Evolutionary conservation across 2,113 vertebrate genomes (phyloP).

Genomic region (Bubo scandiacus): DNA sequence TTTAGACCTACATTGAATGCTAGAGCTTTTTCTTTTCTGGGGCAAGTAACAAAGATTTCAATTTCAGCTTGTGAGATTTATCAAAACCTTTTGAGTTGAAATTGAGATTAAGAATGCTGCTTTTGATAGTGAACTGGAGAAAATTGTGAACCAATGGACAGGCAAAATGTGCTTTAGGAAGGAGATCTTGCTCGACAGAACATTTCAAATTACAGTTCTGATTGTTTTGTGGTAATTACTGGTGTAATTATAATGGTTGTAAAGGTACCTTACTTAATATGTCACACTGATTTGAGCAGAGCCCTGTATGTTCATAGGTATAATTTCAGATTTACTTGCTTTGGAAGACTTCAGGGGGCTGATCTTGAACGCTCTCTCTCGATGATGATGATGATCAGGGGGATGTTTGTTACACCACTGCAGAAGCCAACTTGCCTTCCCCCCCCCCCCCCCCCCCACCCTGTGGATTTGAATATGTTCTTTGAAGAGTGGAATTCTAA

Average conservation of each 20-base stretch:
- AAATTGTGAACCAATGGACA: background rate
- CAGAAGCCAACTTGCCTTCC: background rate
- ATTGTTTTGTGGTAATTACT: background rate
- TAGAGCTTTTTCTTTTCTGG: background rate
- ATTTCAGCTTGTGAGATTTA: background rate
- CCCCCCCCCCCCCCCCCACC: accelerated
- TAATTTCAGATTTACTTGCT: background rate
- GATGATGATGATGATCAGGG: background rate
- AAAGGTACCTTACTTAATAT: background rate
- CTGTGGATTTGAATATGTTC: background rate
- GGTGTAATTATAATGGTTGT: background rate
- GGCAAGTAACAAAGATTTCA: background rate
- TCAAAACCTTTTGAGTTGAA: background rate
- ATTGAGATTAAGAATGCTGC: background rate
- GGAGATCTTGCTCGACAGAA: background rate
- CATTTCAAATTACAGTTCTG: background rate
- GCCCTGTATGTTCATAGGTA: background rate
- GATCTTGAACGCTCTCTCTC: background rate
- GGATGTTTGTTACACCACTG: background rate
- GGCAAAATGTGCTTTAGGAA: background rate
- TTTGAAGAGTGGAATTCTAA: background rate
- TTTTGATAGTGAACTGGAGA: background rate
- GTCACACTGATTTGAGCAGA: background rate
- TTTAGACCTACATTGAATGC: background rate
- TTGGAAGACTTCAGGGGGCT: background rate